Evolutionary conservation across 2,113 vertebrate species (phyloP).

Genomic region (Forbesichthys agassizii): DNA sequence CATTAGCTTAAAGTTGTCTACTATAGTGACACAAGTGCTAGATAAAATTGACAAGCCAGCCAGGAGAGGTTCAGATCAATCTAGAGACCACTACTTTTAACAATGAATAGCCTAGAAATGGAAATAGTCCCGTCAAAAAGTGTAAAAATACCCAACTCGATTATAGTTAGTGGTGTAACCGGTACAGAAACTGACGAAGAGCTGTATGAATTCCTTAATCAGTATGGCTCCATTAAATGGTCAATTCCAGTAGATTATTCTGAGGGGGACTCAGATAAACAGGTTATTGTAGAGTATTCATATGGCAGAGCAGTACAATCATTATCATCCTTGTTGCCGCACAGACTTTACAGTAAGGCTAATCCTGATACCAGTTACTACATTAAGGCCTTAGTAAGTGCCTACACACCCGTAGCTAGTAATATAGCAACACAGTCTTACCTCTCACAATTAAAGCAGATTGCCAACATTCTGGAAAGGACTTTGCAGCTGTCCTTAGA

Average conservation of each 20-base stretch:
- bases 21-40: too few species aligned
- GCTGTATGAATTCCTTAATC: constrained; percentile 22
- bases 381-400: not conserved
- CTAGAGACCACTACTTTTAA: too few species aligned
- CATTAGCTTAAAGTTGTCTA: too few species aligned
- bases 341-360: not conserved
- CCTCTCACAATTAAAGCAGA: constrained; percentile 19
- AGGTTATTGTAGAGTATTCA: not conserved
- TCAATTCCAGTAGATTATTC: constrained; percentile 17
- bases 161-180: constrained; percentile 26
- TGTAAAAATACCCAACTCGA: constrained; percentile 24
- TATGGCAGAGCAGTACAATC: not conserved
- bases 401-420: constrained; percentile 19
- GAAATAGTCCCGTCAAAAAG: constrained; percentile 9
- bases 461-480: constrained; percentile 16
- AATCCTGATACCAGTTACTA: not conserved
- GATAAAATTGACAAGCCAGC: too few species aligned
- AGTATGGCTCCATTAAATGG: constrained; percentile 24
- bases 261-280: not conserved
- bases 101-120: constrained; percentile 4
- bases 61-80: too few species aligned
- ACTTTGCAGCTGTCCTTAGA: constrained; percentile 20
- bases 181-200: constrained; percentile 25
- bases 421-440: constrained; percentile 24
- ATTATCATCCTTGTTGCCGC: constrained; percentile 11